Evolutionary conservation across 2,797 vertebrate species (phyloP), one percentile per base, ranked within the genome.

Genomic region (Brachyrhaphis roseni): DNA sequence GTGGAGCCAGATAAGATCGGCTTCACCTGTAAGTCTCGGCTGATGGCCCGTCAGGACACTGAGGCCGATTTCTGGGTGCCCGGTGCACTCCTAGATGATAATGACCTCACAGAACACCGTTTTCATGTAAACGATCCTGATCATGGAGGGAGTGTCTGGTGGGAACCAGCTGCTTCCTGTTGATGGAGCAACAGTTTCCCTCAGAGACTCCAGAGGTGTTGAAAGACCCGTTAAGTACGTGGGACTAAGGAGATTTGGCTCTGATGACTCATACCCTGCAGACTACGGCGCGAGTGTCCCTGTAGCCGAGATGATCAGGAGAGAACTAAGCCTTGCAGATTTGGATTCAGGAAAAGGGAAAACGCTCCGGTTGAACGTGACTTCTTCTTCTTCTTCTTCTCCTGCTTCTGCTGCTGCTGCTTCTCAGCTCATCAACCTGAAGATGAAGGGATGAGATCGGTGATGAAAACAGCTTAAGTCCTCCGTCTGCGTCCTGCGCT

Each of bases 401-500:
- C 3, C 88, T 76, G 31, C 78, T 90, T 79, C 87, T 82, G 86
- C 79, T 16, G 7, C 49, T 72, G 57, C 88, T 72, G 79, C 89
- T 75, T 34, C 78, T 83, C 74, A 16, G 83, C 90, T 92, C 90
- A 89, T 93, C 89, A 91, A 77, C 13, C 76, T 90, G 88, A 92
- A 93, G 91, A 92, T 91, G 91, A 90, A 89, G 90, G 90, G 91
- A 93, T 93, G 90, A 93, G 86, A 85, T 78, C 83, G 81, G 18
- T 89, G 86, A 91, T 92, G 90, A 90, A 92, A 88, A 79, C 88
- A 91, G 92, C 84, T 93, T 92, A 92, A 92, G 83, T 91, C 90
- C 78, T 90, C 88, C 87, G 87, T 90, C 93, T 91, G 87, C 87
- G 84, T 87, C 79, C 84, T n/a, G 8, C 53, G 28, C 79, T 78